Evolutionary conservation across 2,113 vertebrate species (phyloP), one percentile per base, ranked within the genome.

Genomic region (Hemicordylus capensis): DNA sequence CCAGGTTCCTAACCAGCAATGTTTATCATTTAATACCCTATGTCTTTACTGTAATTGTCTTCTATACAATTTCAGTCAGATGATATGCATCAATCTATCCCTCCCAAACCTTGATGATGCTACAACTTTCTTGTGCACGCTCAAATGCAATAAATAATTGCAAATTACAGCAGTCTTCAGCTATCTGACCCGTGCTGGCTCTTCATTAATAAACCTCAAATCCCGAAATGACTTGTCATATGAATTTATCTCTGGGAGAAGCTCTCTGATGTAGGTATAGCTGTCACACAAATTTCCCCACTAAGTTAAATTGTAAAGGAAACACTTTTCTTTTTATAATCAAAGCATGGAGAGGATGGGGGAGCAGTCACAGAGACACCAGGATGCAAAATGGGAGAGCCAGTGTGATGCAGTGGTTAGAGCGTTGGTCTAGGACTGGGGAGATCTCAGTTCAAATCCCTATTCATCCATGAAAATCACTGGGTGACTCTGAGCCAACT

Each of bases 141-240:
- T 90, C 80, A 93, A 85, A 94, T 0, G 1, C 24, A 6, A 46
- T 59, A 69, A 77, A 80, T 90, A 94, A 94, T 91, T 95, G 89
- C 89, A 95, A 87, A 95, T 91, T 95, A 94, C 92, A 93, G 89
- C 86, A 72, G 77, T 87, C 91, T 86, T 89, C 89, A 51, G 91
- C 85, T 87, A 77, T 81, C 85, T 91, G 93, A 91, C 88, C 94
- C 87, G 0, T 39, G 74, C 87, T 93, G 77, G 42, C 78, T 88
- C 86, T 87, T 91, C 88, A 83, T 31, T 85, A 92, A 84, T 69
- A 90, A 89, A 76, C 90, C 88, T 74, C 67, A 81, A 88, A 87
- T 84, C 44, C 85, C 90, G 74, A 82, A 76, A 59, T 61, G 81
- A 88, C 54, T 92, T 75, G 42, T 56, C 78, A 37, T 28, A 77